These are phyloP conservation scores for Heliconius congener DNA, from an alignment of 1,140 invertebrate species.

Conservation along the genomic window DNA sequence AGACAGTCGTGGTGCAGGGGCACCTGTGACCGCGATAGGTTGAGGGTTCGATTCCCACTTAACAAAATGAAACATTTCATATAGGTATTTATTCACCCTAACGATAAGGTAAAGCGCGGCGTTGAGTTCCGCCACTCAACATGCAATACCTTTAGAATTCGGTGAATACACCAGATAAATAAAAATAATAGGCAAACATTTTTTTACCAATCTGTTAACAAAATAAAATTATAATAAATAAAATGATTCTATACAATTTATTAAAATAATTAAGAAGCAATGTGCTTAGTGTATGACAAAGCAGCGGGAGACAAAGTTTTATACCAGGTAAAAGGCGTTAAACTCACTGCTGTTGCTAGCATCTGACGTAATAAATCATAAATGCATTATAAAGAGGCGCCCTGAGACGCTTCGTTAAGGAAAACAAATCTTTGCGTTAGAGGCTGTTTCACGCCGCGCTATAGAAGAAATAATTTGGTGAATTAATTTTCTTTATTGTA, in stretches of 20 bases:
- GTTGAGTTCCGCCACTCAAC: no score
- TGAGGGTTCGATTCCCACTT: no score
- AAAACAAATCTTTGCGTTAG: conserved; percentile 61
- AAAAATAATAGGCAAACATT: no score
- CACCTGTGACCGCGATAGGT: no score
- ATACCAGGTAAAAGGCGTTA: conserved; percentile 48
- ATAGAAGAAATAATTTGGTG: conserved; percentile 5
- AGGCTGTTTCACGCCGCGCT: conserved; percentile 30
- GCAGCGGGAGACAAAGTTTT: conserved; percentile 23
- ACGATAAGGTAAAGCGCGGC: no score
- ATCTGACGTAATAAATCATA: conserved; percentile 67
- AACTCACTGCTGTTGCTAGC: conserved; percentile 51
- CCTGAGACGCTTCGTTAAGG: conserved; percentile 63
- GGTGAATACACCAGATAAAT: no score
- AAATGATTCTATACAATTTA: neutral
- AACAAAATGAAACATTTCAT: no score
- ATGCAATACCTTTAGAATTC: no score
- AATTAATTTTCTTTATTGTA: conserved; percentile 10
- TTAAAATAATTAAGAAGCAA: neutral
- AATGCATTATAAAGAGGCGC: conserved; percentile 61
- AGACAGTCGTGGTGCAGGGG: no score
- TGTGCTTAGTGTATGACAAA: neutral
- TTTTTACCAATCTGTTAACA: neutral
- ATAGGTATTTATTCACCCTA: no score
- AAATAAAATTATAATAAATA: neutral